phyloP scores from a whole-genome alignment of 2,113 vertebrate genomes.

The Marcusenius ussheri region DNA sequence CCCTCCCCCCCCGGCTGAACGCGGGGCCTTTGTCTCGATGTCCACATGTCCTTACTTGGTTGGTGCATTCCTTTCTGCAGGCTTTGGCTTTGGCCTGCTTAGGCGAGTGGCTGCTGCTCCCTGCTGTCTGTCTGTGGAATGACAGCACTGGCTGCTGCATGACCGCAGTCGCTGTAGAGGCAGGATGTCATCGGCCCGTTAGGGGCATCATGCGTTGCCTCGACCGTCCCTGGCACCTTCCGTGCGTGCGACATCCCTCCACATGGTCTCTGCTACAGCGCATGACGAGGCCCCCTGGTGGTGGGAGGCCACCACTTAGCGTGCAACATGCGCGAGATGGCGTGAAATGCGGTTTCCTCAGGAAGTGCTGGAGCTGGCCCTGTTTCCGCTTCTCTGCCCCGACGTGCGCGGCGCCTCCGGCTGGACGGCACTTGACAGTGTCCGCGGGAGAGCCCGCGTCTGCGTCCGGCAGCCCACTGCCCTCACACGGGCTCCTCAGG shows the following conservation, averaged over 20 bases:
- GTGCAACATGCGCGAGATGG: neutral
- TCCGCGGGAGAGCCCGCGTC: neutral
- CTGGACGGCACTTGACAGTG: neutral
- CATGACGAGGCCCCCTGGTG: neutral
- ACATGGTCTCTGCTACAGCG: neutral
- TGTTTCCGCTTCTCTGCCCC: neutral
- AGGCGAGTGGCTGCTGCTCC: neutral
- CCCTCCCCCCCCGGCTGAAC: neutral
- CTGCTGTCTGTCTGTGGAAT: neutral
- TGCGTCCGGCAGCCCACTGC: neutral
- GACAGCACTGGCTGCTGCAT: neutral
- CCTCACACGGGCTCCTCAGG: constrained; percentile 25
- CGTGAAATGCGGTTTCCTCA: constrained; percentile 19
- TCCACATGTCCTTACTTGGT: constrained; percentile 20
- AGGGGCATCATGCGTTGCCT: neutral
- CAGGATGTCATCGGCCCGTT: neutral
- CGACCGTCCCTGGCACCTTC: neutral
- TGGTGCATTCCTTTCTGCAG: neutral
- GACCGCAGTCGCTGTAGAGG: no score
- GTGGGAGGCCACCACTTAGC: neutral
- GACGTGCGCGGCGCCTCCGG: neutral
- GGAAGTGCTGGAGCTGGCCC: neutral
- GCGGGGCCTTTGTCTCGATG: neutral
- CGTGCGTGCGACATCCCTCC: neutral
- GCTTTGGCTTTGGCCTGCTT: neutral